Evolutionary conservation across 2,888 invertebrate genomes (phyloP).

Genomic region (Tenthredo amoena): DNA sequence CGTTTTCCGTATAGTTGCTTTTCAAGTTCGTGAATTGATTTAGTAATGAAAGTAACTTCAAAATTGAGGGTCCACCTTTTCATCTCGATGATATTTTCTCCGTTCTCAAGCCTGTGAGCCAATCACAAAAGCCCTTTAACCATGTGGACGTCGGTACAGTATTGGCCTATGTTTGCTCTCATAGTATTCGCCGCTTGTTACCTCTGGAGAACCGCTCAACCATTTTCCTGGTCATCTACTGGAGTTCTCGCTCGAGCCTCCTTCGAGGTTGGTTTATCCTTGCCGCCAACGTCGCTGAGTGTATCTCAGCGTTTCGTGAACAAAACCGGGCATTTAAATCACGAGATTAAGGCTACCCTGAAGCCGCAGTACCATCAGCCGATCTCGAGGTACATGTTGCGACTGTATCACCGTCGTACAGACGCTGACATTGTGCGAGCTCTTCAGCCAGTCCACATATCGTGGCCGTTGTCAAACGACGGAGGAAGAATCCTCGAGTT

Average conservation of each 20-base stretch:
- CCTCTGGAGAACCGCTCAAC: conserved; percentile 68
- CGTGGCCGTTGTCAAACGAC: conserved; percentile 60
- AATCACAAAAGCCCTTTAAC: background rate
- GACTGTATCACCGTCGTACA: conserved; percentile 71
- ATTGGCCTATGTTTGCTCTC: conserved; percentile 64
- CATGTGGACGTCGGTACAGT: conserved; percentile 49
- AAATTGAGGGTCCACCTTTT: background rate
- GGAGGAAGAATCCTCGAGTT: conserved; percentile 70
- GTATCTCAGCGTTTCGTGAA: conserved; percentile 61
- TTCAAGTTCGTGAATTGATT: background rate
- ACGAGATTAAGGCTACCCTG: conserved; percentile 53
- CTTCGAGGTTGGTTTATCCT: conserved; percentile 70
- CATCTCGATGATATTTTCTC: background rate
- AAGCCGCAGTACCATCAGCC: conserved; percentile 62
- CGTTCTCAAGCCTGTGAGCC: background rate
- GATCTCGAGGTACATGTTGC: conserved; percentile 71
- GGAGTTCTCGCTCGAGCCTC: conserved; percentile 70
- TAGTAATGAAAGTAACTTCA: background rate
- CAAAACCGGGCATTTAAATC: conserved; percentile 57
- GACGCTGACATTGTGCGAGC: conserved; percentile 72
- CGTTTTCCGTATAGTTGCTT: background rate
- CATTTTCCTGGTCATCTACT: conserved; percentile 61
- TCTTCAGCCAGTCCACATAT: conserved; percentile 68
- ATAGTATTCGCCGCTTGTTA: conserved; percentile 64
- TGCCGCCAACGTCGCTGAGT: conserved; percentile 66